Percentiles rank a stretch among this genome's conserved stretches.
phyloP scores from a whole-genome alignment of 2,113 vertebrate species.

The Noctilio leporinus region DNA sequence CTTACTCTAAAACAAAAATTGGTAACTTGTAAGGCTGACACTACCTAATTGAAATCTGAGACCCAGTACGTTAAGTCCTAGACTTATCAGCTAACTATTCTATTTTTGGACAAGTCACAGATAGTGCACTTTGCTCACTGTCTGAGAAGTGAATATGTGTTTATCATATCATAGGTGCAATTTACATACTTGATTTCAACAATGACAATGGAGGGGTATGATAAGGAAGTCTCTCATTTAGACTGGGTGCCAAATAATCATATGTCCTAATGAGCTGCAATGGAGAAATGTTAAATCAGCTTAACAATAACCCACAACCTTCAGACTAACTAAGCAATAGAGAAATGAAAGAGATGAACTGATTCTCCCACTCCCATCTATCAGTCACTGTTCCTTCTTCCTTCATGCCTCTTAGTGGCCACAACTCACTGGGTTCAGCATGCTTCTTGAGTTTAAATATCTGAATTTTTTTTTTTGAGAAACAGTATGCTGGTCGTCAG shows the following conservation, averaged over 20 bases:
- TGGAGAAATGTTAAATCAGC: too few relatives aligned
- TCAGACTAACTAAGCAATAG: too few relatives aligned
- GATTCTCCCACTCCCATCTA: background rate
- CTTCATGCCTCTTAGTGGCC: background rate
- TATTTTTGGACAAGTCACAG: background rate
- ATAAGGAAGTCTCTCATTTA: background rate
- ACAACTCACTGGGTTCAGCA: background rate
- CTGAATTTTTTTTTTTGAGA: background rate
- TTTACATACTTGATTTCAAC: background rate
- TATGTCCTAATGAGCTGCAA: background rate
- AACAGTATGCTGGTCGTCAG: background rate
- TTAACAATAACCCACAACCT: too few relatives aligned
- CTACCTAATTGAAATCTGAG: background rate
- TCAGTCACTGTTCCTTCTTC: background rate
- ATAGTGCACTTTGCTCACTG: background rate
- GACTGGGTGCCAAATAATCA: background rate
- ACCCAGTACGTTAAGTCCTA: background rate
- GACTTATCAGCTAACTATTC: background rate
- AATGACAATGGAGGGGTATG: background rate
- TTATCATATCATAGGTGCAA: background rate
- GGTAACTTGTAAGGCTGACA: background rate
- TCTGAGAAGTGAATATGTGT: background rate
- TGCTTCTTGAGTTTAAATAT: background rate
- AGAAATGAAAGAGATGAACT: background rate
- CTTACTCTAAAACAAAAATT: background rate